These are phyloP conservation scores for Hemicentrotus pulcherrimus DNA, from an alignment of 35 echinoderm and acorn worm species.

Conservation along the genomic window DNA sequence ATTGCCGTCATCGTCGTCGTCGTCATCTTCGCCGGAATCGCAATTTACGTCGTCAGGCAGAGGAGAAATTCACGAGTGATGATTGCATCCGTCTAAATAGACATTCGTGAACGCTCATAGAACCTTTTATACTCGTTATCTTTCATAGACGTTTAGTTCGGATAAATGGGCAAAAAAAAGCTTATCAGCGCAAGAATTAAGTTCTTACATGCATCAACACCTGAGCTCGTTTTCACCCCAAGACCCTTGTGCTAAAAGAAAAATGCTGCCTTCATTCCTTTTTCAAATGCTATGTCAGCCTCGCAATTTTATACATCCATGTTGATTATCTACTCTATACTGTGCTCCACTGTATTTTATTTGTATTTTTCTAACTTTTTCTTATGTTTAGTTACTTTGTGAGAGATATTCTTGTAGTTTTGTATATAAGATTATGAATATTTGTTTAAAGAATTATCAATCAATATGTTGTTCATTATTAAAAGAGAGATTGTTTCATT, in stretches of 20 bases:
- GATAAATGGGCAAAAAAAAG: too few species aligned
- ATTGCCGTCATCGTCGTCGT: slow-evolving; percentile 42
- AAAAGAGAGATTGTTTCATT: neutral
- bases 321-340: too few species aligned
- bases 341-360: too few species aligned
- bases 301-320: neutral
- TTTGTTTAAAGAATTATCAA: neutral
- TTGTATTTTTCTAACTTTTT: neutral
- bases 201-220: too few species aligned
- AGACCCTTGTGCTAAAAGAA: too few species aligned
- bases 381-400: neutral
- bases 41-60: slow-evolving; percentile 8
- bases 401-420: neutral
- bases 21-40: slow-evolving; percentile 31
- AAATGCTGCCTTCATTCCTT: too few species aligned
- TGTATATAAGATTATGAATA: neutral
- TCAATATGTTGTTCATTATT: neutral
- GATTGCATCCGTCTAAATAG: slow-evolving; percentile 16
- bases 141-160: neutral
- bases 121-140: neutral
- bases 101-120: neutral
- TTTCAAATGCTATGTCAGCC: neutral
- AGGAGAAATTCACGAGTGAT: slow-evolving; percentile 31
- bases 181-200: too few species aligned
- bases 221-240: too few species aligned